Percentiles rank a stretch among this genome's conserved stretches.
Evolutionary conservation across 2,888 invertebrate genomes (phyloP).

Genomic region (Acrobasis consociella): DNA sequence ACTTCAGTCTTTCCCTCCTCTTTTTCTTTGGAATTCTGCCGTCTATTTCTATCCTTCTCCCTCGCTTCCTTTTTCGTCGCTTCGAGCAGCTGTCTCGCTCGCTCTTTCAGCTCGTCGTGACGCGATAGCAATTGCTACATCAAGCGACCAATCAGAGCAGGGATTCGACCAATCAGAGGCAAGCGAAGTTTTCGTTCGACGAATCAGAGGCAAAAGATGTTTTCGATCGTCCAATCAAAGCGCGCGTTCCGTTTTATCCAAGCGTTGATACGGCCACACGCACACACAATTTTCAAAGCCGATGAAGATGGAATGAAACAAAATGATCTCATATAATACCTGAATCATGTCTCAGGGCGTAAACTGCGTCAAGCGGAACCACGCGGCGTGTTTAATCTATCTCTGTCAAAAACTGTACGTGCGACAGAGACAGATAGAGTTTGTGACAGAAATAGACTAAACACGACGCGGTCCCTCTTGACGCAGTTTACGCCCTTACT

Average conservation of each 20-base stretch:
- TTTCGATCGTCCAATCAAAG: conserved; percentile 48
- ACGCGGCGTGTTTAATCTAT: no score
- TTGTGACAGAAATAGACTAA: no score
- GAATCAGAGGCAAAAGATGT: conserved; percentile 39
- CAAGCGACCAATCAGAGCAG: conserved; percentile 39
- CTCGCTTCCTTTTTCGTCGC: conserved; percentile 88
- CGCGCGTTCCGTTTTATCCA: conserved; percentile 34
- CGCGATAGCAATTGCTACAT: conserved; percentile 88
- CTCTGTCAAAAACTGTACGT: no score
- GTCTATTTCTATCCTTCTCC: conserved; percentile 64
- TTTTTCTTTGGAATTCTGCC: conserved; percentile 62
- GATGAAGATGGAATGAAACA: conserved; percentile 58
- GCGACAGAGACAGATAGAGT: no score
- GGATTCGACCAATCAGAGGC: conserved; percentile 34
- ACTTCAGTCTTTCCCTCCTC: conserved; percentile 88
- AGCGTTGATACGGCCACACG: conserved; percentile 46
- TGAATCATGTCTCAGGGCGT: neutral
- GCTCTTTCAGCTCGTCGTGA: conserved; percentile 92
- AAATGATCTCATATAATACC: conserved; percentile 45
- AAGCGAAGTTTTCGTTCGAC: conserved; percentile 26
- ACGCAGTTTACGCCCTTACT: no score
- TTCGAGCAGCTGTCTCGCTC: conserved; percentile 91
- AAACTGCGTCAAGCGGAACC: no score
- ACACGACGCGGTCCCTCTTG: no score
- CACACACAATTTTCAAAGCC: conserved; percentile 59